Percentiles rank a stretch among this genome's conserved stretches.
These are phyloP conservation scores for Chrysomallon squamiferum DNA, from an alignment of 1,140 invertebrate species.

Conservation along the genomic window DNA sequence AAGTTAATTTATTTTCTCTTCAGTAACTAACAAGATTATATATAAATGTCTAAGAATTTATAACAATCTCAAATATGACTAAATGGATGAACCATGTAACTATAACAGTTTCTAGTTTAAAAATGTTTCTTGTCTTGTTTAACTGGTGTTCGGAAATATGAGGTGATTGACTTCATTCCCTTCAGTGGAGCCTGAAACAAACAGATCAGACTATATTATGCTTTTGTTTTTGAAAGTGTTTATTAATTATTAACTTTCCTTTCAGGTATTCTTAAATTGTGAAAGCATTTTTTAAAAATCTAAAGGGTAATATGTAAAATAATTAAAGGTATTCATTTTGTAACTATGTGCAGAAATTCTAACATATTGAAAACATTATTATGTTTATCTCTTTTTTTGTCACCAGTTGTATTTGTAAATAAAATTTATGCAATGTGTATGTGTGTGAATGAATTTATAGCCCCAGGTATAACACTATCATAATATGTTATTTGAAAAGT, in stretches of 20 bases:
- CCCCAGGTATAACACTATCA: background rate
- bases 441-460: background rate
- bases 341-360: background rate
- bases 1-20: too few species aligned
- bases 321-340: background rate
- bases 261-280: background rate
- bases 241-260: background rate
- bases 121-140: background rate
- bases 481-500: too few species aligned
- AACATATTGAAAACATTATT: background rate
- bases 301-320: background rate
- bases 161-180: constrained; percentile 21
- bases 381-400: background rate
- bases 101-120: too few species aligned
- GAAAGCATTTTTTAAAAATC: background rate
- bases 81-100: too few species aligned
- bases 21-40: too few species aligned
- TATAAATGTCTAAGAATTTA: too few species aligned
- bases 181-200: constrained; percentile 19
- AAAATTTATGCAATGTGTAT: background rate
- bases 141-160: constrained; percentile 13
- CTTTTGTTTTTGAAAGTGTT: background rate
- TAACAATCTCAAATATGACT: too few species aligned
- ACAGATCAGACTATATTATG: background rate
- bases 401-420: background rate